phyloP scores from a whole-genome alignment of 2,113 vertebrate species.

The Alouatta palliata region DNA sequence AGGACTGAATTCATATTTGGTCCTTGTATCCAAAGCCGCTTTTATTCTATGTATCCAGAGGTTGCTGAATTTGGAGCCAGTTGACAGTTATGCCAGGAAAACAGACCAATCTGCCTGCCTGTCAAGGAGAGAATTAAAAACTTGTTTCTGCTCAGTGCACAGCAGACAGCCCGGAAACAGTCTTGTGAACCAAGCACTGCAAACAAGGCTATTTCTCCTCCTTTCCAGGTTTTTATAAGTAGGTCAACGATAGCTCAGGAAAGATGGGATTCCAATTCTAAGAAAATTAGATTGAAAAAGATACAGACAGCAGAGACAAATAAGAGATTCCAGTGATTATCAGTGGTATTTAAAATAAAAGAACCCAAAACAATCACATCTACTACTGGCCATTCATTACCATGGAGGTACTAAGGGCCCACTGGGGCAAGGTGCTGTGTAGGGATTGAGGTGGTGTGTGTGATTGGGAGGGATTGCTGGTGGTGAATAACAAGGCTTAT shows the following conservation, averaged over 20 bases:
- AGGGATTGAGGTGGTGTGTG: background rate
- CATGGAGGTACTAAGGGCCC: background rate
- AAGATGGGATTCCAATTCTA: background rate
- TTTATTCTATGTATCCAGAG: background rate
- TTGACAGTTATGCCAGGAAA: background rate
- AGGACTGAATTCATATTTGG: background rate
- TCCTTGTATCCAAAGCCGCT: background rate
- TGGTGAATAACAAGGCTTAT: background rate
- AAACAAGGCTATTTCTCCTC: background rate
- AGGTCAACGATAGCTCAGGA: constrained; percentile 31
- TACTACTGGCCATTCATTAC: background rate
- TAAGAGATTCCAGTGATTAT: background rate
- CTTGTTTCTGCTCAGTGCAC: background rate
- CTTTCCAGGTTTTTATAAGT: constrained; percentile 30
- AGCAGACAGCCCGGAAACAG: background rate
- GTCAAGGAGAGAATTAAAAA: constrained; percentile 47
- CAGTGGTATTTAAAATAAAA: background rate
- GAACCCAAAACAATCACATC: background rate
- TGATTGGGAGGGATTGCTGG: no score
- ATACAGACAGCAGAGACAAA: background rate
- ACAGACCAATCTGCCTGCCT: constrained; percentile 12
- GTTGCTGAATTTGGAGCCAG: background rate
- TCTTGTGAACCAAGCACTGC: background rate
- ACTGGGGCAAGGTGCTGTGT: background rate
- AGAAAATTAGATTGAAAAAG: background rate